These are phyloP conservation scores for Onthophagus sagittarius DNA, from an alignment of 2,888 invertebrate genomes.

Conservation along the genomic window DNA sequence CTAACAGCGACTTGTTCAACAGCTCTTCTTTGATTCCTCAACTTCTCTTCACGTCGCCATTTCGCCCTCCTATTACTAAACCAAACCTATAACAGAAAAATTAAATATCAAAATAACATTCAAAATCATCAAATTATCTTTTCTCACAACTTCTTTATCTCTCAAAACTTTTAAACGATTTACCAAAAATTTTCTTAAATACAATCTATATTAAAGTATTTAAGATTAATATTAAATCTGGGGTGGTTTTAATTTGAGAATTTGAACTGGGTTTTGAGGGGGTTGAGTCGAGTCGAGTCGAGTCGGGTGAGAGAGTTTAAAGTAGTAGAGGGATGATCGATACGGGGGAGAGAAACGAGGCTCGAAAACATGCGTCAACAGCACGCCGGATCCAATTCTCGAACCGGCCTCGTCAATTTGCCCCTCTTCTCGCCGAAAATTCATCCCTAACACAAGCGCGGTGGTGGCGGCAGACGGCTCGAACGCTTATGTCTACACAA, in stretches of 20 bases:
- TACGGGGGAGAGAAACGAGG: slow-evolving; percentile 51
- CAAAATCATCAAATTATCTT: too few species aligned
- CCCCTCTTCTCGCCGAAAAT: slow-evolving; percentile 17
- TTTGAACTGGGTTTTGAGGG: too few species aligned
- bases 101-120: slow-evolving; percentile 21
- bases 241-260: too few species aligned
- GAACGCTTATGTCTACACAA: slow-evolving; percentile 36
- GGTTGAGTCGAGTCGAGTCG: too few species aligned
- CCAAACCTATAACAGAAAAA: slow-evolving; percentile 78
- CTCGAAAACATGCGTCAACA: slow-evolving; percentile 63
- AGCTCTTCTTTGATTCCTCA: slow-evolving; percentile 83
- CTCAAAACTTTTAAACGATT: too few species aligned
- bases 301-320: neutral
- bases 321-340: neutral
- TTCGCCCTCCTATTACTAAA: slow-evolving; percentile 99
- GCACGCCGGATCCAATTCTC: slow-evolving; percentile 38
- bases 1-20: slow-evolving; percentile 56
- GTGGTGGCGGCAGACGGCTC: neutral
- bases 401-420: slow-evolving; percentile 30
- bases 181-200: too few species aligned
- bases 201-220: too few species aligned
- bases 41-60: slow-evolving; percentile 98
- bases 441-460: slow-evolving; percentile 25
- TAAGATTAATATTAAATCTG: too few species aligned
- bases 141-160: too few species aligned